Conservation (phyloP, 2,113 vertebrate species). For the Serinus canaria region DNA sequence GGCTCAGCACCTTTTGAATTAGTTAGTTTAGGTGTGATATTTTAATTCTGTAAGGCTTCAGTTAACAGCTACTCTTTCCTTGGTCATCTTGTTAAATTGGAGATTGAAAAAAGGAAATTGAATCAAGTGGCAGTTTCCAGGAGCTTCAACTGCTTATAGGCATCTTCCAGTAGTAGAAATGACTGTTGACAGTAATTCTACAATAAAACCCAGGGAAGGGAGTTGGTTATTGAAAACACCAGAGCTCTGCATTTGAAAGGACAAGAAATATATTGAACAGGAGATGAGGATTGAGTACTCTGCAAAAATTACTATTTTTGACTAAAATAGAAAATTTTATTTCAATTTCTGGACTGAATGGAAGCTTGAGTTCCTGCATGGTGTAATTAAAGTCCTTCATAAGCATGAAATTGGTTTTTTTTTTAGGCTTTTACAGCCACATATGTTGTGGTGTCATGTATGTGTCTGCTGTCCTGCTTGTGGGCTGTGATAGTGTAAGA, state of each 20-base stretch:
- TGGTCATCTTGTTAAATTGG: neutral
- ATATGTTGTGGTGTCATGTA: neutral
- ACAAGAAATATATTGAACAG: neutral
- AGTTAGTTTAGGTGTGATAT: neutral
- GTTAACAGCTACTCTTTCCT: neutral
- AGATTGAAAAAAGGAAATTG: neutral
- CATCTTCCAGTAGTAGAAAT: neutral
- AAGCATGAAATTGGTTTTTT: neutral
- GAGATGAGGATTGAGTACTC: neutral
- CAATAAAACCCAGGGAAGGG: neutral
- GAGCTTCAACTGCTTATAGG: neutral
- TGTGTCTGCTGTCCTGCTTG: neutral
- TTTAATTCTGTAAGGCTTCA: neutral
- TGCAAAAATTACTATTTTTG: neutral
- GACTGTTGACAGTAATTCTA: neutral
- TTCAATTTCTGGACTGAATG: neutral
- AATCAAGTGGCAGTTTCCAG: neutral
- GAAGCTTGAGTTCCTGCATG: neutral
- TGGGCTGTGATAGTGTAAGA: neutral
- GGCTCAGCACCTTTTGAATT: neutral
- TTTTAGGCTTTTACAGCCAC: neutral
- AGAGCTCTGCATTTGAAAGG: neutral
- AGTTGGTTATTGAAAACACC: neutral
- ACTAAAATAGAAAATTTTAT: neutral
- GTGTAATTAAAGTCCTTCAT: neutral